Base-by-base conservation (phyloP, 2,113 vertebrate genomes). In the Sinocyclocheilus maitianheensis region DNA sequence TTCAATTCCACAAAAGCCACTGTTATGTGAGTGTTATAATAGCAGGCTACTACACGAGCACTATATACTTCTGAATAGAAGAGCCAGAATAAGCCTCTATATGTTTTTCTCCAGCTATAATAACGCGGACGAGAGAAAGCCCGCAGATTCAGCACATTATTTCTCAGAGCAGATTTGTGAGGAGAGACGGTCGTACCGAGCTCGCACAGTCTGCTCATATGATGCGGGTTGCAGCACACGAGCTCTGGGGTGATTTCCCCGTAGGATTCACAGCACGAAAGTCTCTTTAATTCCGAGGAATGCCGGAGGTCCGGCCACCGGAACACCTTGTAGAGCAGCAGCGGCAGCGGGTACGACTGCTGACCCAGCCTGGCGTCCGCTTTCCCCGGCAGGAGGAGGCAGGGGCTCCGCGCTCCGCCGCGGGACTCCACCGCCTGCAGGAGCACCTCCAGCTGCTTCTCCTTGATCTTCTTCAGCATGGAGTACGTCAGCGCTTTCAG, bases 201-300 rank as follows among this genome's bases (percentile, higher is more conserved):
- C 93, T 99, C 98, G 94, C 97, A 98, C 89, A 99, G 97, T 89
- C 97, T 93, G 94, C 97, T 98, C 95, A 98, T 97, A 95, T 98
- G 98, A 94, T 98, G 97, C 89, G 98, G 97, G 93, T 99, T 99
- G 95, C 97, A 98, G 96, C 98, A 99, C 91, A 97, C 95, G 62
- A 97, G 94, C 92, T 98, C 97, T 83, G 97, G 92, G 95, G 97
- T 97, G 89, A 93, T 94, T 92, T 97, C 97, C 93, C 97, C 93
- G 92, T 97, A 98, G 86, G 97, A 97, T 94, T 99, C 97, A 95
- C 98, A 99, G 96, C 96, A 96, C 90, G 95, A 96, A 86, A 98
- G 94, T 94, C 98, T 94, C 95, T 99, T 99, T 88, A 98, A 93
- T 94, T 99, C 96, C 90, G 98, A 96, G 94, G 95, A 96, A 94